Evolutionary conservation across 2,888 invertebrate genomes (phyloP).

Genomic region (Drosophila mulleri): DNA sequence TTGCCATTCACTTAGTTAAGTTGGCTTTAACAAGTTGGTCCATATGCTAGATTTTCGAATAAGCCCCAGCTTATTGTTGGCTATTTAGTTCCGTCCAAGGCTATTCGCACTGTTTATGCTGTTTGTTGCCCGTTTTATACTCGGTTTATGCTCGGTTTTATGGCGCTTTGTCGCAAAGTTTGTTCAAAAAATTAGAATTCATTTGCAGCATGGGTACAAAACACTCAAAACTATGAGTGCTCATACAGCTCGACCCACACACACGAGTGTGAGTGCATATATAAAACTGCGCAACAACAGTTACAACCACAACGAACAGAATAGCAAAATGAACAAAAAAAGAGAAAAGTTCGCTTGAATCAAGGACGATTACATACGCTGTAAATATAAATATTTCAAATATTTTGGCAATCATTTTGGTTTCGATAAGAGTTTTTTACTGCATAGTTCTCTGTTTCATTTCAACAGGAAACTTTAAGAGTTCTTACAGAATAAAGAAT

Average conservation of each 20-base stretch:
- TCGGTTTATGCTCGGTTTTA: constrained; percentile 24
- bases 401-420: background rate
- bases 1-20: constrained; percentile 12
- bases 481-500: too few species aligned
- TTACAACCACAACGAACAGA: constrained; percentile 25
- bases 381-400: background rate
- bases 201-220: constrained; percentile 60
- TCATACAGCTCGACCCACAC: constrained; percentile 10
- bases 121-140: constrained; percentile 19
- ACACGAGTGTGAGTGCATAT: constrained; percentile 27
- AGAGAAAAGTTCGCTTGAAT: fast-evolving
- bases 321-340: constrained; percentile 12
- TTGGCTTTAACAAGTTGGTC: constrained; percentile 15
- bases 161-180: constrained; percentile 59
- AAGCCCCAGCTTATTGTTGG: constrained; percentile 16
- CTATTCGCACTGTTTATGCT: constrained; percentile 33
- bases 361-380: constrained; percentile 9
- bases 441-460: too few species aligned
- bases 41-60: constrained; percentile 8
- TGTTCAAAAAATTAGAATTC: constrained; percentile 74
- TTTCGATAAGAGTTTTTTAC: too few species aligned
- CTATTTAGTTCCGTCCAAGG: constrained; percentile 16
- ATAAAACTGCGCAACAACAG: constrained; percentile 48
- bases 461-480: too few species aligned
- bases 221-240: constrained; percentile 53